Base-by-base conservation (phyloP, 2,797 vertebrate genomes). In the Bryconaethiops microstoma region DNA sequence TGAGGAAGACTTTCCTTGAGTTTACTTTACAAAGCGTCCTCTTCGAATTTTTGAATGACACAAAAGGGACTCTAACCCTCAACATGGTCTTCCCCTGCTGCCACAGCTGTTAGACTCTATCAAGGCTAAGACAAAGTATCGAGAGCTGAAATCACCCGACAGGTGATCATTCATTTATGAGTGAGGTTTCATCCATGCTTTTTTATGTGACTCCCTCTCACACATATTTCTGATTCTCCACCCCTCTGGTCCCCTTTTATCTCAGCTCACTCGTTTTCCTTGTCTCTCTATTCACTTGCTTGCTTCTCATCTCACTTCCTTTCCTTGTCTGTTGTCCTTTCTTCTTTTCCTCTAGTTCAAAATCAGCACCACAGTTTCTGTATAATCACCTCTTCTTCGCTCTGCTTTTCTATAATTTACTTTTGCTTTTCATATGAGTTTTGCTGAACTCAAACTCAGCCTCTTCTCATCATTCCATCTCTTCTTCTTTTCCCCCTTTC, bases 281-380 rank as follows among this genome's bases (percentile, higher is more conserved):
- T 17, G 29, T 64, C 35, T 35, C 63, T 29, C 23, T 19, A 17
- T 19, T 65, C 17, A 5, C 35, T 19, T 19, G 16, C 63, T 16
- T 16, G 29, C 62, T 63, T 35, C 29, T 63, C 62, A 63, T 63
- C 62, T 2, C 5, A 6, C 5, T 63, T 63, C 25, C 23, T 63
- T 63, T 63, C 25, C 62, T 29, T 35, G 25, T 67, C 35, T 55
- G 25, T 42, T 45, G 39, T 29, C 4, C 62, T 71, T 57, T 39
- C 5, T 78, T 74, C 63, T 35, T n/a, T 67, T 67, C 19, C 64
- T 9, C 64, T n/a, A 67, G 64, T 40, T 67, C 64, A 67, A 64
- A 40, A 4, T 64, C 29, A 39, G 63, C 6, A 17, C 8, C 35
- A 39, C 29, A 63, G 62, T 29, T 29, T 17, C 35, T 14, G 5